Evolutionary conservation across 1,140 invertebrate genomes (phyloP).

Genomic region (Dendrolimus punctatus): DNA sequence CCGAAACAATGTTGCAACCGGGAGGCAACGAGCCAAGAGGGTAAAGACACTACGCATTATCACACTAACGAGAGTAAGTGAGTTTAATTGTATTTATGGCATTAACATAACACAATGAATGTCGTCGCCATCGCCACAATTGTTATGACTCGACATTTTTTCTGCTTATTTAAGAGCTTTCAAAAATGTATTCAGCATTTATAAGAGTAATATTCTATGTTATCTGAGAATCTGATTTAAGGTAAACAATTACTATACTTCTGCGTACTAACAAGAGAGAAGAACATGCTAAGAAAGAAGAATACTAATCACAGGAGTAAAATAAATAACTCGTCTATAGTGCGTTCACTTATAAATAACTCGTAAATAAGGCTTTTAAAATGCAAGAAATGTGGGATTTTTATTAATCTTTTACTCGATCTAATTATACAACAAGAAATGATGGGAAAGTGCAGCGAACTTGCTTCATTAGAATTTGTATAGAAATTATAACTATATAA

Average conservation of each 20-base stretch:
- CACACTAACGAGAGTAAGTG: conserved; percentile 60
- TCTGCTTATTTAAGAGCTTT: too few species aligned
- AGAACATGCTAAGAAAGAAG: too few species aligned
- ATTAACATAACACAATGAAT: conserved; percentile 40
- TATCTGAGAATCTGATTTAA: too few species aligned
- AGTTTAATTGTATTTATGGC: conserved; percentile 66
- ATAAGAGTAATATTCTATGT: not conserved
- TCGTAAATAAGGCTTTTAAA: too few species aligned
- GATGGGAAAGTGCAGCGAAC: not conserved
- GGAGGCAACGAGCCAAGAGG: conserved; percentile 20
- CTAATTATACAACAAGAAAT: not conserved
- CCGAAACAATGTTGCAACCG: conserved; percentile 3
- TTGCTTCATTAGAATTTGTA: not conserved
- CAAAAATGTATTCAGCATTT: too few species aligned
- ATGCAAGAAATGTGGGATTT: too few species aligned
- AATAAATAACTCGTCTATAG: too few species aligned
- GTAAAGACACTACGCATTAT: conserved; percentile 57
- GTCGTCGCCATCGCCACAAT: conserved; percentile 3
- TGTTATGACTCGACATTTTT: not conserved
- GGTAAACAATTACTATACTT: too few species aligned
- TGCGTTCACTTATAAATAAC: too few species aligned
- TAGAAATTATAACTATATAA: not conserved
- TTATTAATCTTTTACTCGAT: too few species aligned
- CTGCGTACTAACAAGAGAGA: too few species aligned
- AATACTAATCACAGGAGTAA: too few species aligned